A percentile compares a stretch with the other conserved stretches of the same genome.
Conservation (phyloP, 2,888 invertebrate species). For the Ophion obscuratus region DNA sequence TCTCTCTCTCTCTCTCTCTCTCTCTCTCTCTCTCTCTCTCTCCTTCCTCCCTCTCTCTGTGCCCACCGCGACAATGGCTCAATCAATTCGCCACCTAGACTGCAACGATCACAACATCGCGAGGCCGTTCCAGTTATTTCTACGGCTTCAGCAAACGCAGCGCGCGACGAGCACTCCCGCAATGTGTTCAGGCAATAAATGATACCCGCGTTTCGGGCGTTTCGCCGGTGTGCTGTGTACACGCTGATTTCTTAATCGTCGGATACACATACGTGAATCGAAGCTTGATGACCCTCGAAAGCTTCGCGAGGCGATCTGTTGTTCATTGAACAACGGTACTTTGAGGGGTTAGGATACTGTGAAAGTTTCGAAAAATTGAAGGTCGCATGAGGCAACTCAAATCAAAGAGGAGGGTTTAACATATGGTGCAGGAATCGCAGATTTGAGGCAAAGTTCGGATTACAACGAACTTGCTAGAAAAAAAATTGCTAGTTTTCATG, state of each 20-base stretch:
- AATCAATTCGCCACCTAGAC: constrained; percentile 67
- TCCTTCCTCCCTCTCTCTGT: neutral
- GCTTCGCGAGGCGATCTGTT: neutral
- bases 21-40: neutral
- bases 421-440: no score
- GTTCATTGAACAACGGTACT: no score
- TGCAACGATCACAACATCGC: constrained; percentile 57
- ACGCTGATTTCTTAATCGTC: neutral
- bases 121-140: constrained; percentile 62
- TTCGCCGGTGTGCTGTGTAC: neutral
- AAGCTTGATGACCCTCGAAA: neutral
- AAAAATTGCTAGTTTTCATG: no score
- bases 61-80: constrained; percentile 63
- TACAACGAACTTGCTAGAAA: no score
- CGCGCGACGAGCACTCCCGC: neutral
- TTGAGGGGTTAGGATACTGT: no score
- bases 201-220: neutral
- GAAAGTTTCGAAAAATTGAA: no score
- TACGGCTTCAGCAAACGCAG: constrained; percentile 45
- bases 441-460: no score
- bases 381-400: no score
- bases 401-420: no score
- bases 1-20: neutral
- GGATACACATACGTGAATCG: neutral
- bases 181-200: no score